Evolutionary conservation across 2,113 vertebrate species (phyloP).

Genomic region (Polypterus bichir): DNA sequence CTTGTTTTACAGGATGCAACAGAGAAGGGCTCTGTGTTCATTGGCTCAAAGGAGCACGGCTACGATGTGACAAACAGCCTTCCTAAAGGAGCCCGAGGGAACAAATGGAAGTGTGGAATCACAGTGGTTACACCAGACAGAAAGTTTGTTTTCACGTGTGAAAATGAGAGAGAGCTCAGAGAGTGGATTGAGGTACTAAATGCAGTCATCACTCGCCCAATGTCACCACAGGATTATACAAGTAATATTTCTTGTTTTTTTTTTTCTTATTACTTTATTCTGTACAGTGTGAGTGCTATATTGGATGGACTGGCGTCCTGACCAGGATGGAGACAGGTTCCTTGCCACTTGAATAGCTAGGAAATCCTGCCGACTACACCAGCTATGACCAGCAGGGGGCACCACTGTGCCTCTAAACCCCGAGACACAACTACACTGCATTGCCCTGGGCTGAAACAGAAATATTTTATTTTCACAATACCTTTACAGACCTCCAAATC

Average conservation of each 20-base stretch:
- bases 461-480: too few species aligned
- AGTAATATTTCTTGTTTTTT: constrained; percentile 28
- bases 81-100: constrained; percentile 48
- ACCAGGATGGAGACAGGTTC: too few species aligned
- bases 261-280: too few species aligned
- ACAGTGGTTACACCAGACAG: constrained; percentile 57
- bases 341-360: too few species aligned
- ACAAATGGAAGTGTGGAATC: constrained; percentile 65
- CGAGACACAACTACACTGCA: too few species aligned
- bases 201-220: constrained; percentile 50
- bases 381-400: too few species aligned
- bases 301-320: too few species aligned
- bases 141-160: constrained; percentile 72
- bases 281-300: too few species aligned
- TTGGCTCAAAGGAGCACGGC: constrained; percentile 59
- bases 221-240: constrained; percentile 50
- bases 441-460: too few species aligned
- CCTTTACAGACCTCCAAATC: too few species aligned
- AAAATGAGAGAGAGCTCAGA: constrained; percentile 62
- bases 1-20: constrained; percentile 60
- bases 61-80: constrained; percentile 55
- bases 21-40: constrained; percentile 68
- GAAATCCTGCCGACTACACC: too few species aligned
- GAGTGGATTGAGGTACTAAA: constrained; percentile 71
- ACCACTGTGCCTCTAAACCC: too few species aligned